phyloP scores from a whole-genome alignment of 2,888 invertebrate genomes.

The Plagiodera versicolora region DNA sequence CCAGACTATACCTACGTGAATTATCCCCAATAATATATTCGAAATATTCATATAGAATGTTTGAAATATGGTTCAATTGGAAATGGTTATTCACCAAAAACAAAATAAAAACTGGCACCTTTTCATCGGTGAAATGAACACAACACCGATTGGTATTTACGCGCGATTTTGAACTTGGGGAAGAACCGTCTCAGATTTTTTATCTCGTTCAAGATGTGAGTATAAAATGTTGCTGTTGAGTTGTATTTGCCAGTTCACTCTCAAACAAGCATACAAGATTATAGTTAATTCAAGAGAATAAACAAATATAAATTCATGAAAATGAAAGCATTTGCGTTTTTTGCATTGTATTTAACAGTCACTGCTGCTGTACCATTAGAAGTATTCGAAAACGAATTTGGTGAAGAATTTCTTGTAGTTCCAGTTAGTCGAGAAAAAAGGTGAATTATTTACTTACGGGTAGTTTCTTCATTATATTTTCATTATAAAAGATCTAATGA shows the following conservation, averaged over 20 bases:
- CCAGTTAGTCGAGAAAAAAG: constrained; percentile 26
- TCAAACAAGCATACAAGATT: not conserved
- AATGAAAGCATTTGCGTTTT: constrained; percentile 25
- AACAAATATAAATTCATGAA: constrained; percentile 6
- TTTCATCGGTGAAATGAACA: too few relatives aligned
- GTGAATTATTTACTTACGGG: too few relatives aligned
- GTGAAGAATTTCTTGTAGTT: constrained; percentile 23
- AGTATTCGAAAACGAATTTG: constrained; percentile 26
- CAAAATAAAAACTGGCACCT: too few relatives aligned
- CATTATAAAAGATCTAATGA: too few relatives aligned
- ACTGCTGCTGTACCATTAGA: constrained; percentile 27
- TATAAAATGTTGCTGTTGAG: not conserved
- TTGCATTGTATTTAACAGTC: constrained; percentile 18
- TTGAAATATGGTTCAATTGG: too few relatives aligned
- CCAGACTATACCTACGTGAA: too few relatives aligned
- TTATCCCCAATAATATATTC: too few relatives aligned
- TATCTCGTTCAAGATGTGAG: not conserved
- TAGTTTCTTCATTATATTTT: too few relatives aligned
- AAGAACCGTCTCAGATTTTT: not conserved
- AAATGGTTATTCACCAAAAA: too few relatives aligned
- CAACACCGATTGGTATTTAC: too few relatives aligned
- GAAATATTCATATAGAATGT: too few relatives aligned
- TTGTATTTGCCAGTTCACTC: not conserved
- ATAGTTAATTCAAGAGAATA: not conserved
- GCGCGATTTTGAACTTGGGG: not conserved